Evolutionary conservation across 2,113 vertebrate species (phyloP).

Genomic region (Numida meleagris): DNA sequence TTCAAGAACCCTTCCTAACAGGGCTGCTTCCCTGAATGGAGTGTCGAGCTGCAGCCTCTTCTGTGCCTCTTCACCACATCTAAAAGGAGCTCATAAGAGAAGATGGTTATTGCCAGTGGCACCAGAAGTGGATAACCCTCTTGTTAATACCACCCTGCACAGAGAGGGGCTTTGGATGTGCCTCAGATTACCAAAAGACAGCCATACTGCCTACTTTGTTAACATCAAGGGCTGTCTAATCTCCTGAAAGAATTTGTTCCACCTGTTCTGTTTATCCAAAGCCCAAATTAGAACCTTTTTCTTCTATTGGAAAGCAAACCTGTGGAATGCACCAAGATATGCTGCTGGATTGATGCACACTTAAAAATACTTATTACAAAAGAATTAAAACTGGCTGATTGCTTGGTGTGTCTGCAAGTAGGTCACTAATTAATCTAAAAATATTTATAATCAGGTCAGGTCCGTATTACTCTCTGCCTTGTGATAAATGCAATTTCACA

Average conservation of each 20-base stretch:
- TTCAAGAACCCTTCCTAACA: not conserved
- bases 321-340: constrained; percentile 52
- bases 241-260: not conserved
- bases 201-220: not conserved
- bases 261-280: not conserved
- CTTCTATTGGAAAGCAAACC: constrained; percentile 48
- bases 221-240: not conserved
- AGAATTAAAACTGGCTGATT: not conserved
- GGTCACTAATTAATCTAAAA: constrained; percentile 49
- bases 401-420: constrained; percentile 30
- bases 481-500: constrained; percentile 57
- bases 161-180: not conserved
- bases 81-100: not conserved
- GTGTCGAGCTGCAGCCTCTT: not conserved
- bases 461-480: not conserved
- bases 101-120: not conserved
- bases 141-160: not conserved
- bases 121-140: not conserved
- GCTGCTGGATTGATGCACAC: not conserved
- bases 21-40: not conserved
- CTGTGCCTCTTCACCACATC: not conserved
- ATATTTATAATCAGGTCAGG: constrained; percentile 27
- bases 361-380: not conserved
- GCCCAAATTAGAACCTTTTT: not conserved
- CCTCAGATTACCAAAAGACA: not conserved